Evolutionary conservation across 2,888 invertebrate species (phyloP).

Genomic region (Idaea straminata): DNA sequence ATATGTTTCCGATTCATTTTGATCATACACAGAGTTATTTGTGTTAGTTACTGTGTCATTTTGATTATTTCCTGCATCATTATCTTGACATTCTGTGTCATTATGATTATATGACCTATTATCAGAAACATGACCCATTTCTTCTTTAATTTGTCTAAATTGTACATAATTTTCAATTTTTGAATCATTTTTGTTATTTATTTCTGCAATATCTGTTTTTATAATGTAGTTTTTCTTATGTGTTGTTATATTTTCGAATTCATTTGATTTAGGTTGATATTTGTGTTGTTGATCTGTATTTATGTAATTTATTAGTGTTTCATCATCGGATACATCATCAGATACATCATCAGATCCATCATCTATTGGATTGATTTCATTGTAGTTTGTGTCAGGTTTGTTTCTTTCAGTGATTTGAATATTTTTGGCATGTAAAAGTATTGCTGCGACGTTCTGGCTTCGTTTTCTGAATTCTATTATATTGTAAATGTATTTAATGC

Average conservation of each 20-base stretch:
- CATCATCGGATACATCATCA: neutral
- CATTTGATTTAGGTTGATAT: neutral
- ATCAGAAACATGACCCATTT: neutral
- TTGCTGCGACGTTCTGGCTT: constrained; percentile 23
- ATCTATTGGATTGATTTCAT: neutral
- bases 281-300: neutral
- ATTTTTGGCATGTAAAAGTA: neutral
- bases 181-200: constrained; percentile 8
- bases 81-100: neutral
- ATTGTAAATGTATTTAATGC: constrained; percentile 33
- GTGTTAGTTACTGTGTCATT: neutral
- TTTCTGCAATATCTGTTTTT: constrained; percentile 22
- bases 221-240: neutral
- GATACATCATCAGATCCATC: neutral
- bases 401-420: neutral
- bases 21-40: neutral
- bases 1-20: neutral
- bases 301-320: neutral
- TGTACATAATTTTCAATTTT: constrained; percentile 6
- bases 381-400: neutral
- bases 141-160: neutral
- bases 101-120: neutral
- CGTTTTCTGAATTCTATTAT: constrained; percentile 42
- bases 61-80: neutral
- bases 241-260: neutral